These are phyloP conservation scores for Oostethus manadensis DNA, from an alignment of 2,113 vertebrate genomes.

Conservation along the genomic window DNA sequence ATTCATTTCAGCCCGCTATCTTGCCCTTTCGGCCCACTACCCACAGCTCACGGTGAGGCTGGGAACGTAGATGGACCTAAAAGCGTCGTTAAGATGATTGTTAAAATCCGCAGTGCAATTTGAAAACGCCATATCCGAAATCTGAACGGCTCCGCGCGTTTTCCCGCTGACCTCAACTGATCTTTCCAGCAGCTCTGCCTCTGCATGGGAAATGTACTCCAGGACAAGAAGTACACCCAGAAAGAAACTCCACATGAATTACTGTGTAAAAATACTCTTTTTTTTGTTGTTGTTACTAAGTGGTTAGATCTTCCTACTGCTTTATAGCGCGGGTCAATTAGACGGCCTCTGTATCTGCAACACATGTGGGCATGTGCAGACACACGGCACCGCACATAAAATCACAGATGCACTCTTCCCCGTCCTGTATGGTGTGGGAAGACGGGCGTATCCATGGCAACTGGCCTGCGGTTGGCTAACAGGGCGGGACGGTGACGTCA, in stretches of 20 bases:
- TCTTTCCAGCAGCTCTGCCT: background rate
- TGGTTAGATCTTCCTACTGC: conserved; percentile 7
- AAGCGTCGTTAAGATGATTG: too few species aligned
- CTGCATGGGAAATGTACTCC: background rate
- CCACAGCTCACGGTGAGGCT: too few species aligned
- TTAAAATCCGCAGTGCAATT: too few species aligned
- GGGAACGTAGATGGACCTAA: too few species aligned
- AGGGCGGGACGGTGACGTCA: conserved; percentile 48
- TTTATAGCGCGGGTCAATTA: background rate
- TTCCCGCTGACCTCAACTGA: background rate
- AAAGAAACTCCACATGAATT: conserved; percentile 9
- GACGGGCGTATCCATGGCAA: conserved; percentile 42
- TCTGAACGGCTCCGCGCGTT: too few species aligned
- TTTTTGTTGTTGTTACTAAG: too few species aligned
- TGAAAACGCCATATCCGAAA: too few species aligned
- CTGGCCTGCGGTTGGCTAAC: conserved; percentile 33
- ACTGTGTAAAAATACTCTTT: conserved; percentile 4
- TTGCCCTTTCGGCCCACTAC: too few species aligned
- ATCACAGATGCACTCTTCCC: conserved; percentile 45
- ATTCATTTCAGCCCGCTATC: too few species aligned
- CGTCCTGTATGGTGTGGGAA: conserved; percentile 51
- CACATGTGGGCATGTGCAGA: background rate
- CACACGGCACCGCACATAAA: conserved; percentile 11
- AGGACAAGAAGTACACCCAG: background rate
- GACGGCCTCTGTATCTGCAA: conserved; percentile 6